Evolutionary conservation across 2,888 invertebrate genomes (phyloP).

Genomic region (Temnothorax rugatulus): DNA sequence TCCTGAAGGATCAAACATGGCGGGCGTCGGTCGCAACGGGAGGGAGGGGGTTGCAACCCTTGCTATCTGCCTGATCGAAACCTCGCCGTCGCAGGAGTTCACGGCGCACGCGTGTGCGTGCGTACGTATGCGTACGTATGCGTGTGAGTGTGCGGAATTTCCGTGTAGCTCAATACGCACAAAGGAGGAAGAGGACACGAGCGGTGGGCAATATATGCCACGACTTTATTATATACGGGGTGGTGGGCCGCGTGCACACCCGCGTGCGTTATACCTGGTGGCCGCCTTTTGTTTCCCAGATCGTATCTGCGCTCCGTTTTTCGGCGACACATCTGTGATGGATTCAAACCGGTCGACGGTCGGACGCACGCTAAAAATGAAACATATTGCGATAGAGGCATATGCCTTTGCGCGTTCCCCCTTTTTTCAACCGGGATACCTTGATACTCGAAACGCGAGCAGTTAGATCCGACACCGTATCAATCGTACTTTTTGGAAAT

Average conservation of each 20-base stretch:
- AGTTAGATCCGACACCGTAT: neutral
- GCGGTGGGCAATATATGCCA: constrained; percentile 63
- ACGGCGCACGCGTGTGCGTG: constrained; percentile 61
- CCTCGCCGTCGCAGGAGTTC: constrained; percentile 69
- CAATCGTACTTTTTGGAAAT: neutral
- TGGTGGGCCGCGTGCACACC: constrained; percentile 33
- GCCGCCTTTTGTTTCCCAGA: constrained; percentile 81
- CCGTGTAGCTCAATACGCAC: constrained; percentile 64
- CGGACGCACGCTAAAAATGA: constrained; percentile 70
- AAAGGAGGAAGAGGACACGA: constrained; percentile 56
- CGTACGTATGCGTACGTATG: constrained; percentile 39
- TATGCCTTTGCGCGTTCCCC: constrained; percentile 62
- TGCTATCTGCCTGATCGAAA: constrained; percentile 82
- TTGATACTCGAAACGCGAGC: neutral
- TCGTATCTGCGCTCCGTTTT: constrained; percentile 77
- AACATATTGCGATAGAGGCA: constrained; percentile 79
- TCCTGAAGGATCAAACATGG: constrained; percentile 82
- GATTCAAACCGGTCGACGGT: constrained; percentile 70
- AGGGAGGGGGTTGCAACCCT: constrained; percentile 82
- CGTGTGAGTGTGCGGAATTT: constrained; percentile 61
- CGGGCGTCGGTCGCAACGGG: constrained; percentile 67
- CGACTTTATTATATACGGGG: constrained; percentile 71
- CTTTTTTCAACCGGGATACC: neutral
- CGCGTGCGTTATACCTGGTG: constrained; percentile 77
- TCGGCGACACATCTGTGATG: constrained; percentile 82